These are phyloP conservation scores for Neogale vison DNA, from an alignment of 2,113 vertebrate genomes.

Conservation along the genomic window DNA sequence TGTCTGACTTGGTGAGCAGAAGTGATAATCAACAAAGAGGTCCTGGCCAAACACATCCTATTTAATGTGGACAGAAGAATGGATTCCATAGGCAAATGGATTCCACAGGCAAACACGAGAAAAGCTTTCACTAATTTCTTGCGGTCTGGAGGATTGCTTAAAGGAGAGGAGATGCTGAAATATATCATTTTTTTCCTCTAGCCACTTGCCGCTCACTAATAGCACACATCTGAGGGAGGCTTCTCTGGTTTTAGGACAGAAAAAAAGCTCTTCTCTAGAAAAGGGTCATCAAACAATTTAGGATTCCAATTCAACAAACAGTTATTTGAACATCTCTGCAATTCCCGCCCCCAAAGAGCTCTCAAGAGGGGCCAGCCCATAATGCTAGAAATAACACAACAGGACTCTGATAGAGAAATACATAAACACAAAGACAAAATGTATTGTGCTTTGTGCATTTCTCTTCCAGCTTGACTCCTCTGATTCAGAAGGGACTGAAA, in stretches of 20 bases:
- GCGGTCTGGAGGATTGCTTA: background rate
- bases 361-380: background rate
- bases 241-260: background rate
- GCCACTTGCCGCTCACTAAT: background rate
- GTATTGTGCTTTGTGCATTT: background rate
- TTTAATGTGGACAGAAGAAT: background rate
- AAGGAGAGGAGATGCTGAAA: background rate
- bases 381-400: background rate
- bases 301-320: conserved; percentile 4
- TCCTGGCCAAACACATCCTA: background rate
- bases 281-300: conserved; percentile 10
- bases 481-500: background rate
- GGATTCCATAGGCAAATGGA: background rate
- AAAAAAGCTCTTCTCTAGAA: background rate
- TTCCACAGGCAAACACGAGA: background rate
- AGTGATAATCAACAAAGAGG: background rate
- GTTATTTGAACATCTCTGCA: background rate
- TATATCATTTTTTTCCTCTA: background rate
- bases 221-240: background rate
- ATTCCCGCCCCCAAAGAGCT: background rate
- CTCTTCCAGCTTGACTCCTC: background rate
- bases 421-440: background rate
- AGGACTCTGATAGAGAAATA: background rate
- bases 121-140: background rate
- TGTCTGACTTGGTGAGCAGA: background rate